These are phyloP conservation scores for Pseudomyrmex gracilis DNA, from an alignment of 1,140 invertebrate genomes.

Conservation along the genomic window DNA sequence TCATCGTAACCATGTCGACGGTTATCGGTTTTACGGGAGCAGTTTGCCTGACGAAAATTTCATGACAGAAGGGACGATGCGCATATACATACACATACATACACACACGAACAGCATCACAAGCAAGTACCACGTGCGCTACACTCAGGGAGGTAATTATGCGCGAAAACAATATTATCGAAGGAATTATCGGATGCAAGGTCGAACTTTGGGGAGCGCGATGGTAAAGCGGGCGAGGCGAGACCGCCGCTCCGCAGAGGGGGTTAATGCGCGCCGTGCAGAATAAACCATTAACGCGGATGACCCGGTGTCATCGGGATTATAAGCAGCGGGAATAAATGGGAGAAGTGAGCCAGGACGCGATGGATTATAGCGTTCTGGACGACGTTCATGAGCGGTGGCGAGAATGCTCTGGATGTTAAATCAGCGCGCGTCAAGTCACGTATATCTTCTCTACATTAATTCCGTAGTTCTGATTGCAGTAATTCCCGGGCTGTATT, in stretches of 20 bases:
- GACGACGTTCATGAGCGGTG: too few relatives aligned
- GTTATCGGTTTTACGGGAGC: constrained; percentile 66
- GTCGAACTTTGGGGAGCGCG: constrained; percentile 72
- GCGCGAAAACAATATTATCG: constrained; percentile 75
- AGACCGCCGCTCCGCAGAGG: constrained; percentile 38
- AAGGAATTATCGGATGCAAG: constrained; percentile 73
- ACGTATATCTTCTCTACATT: too few relatives aligned
- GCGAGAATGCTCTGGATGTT: too few relatives aligned
- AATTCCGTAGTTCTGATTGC: too few relatives aligned
- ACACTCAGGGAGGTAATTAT: constrained; percentile 71
- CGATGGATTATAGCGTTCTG: background rate
- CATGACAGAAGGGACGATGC: constrained; percentile 38
- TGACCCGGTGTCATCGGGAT: constrained; percentile 50
- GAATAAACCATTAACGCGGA: constrained; percentile 68
- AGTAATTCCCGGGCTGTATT: too few relatives aligned
- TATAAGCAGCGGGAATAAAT: constrained; percentile 1
- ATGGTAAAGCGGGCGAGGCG: constrained; percentile 32
- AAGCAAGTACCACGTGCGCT: constrained; percentile 28
- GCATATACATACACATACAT: background rate
- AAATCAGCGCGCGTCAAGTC: too few relatives aligned
- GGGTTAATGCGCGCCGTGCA: constrained; percentile 55
- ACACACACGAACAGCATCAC: too few relatives aligned
- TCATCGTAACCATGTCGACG: constrained; percentile 41
- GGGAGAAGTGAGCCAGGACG: background rate
- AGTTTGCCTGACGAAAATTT: constrained; percentile 64